Conservation (phyloP, 1,140 invertebrate genomes). For the Drosophila aff. region DNA sequence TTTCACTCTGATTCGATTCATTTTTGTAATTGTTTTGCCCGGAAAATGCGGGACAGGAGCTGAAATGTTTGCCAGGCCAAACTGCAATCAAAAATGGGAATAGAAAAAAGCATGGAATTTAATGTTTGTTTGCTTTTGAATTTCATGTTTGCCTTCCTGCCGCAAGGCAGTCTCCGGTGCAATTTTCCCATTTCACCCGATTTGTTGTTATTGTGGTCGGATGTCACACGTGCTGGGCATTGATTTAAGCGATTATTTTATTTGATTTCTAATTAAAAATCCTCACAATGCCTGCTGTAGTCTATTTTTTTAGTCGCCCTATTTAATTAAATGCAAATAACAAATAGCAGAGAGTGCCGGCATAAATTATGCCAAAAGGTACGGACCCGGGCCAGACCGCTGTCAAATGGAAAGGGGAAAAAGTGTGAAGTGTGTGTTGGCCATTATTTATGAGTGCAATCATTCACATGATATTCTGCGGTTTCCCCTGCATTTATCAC, state of each 20-base stretch:
- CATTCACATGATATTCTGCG: slow-evolving; percentile 83
- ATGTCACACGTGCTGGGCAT: slow-evolving; percentile 68
- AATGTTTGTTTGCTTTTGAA: slow-evolving; percentile 69
- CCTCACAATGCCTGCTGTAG: slow-evolving; percentile 31
- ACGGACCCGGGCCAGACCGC: background rate
- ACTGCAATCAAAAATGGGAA: slow-evolving; percentile 69
- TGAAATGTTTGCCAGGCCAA: slow-evolving; percentile 63
- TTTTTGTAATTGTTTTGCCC: slow-evolving; percentile 69
- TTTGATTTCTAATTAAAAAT: slow-evolving; percentile 82
- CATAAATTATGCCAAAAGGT: slow-evolving; percentile 66
- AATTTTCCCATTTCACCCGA: slow-evolving; percentile 2
- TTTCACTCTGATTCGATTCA: slow-evolving; percentile 37
- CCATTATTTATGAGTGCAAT: slow-evolving; percentile 82
- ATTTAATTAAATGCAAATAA: slow-evolving; percentile 82
- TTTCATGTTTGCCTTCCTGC: slow-evolving; percentile 40
- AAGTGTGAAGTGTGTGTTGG: slow-evolving; percentile 21
- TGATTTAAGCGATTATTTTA: slow-evolving; percentile 73
- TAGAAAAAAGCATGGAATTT: slow-evolving; percentile 54
- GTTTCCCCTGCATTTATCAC: slow-evolving; percentile 76
- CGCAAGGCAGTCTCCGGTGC: slow-evolving; percentile 23
- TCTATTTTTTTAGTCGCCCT: slow-evolving; percentile 6
- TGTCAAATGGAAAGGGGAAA: background rate
- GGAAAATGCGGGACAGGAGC: slow-evolving; percentile 41
- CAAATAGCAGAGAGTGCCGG: slow-evolving; percentile 65
- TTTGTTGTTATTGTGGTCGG: slow-evolving; percentile 37